phyloP scores from a whole-genome alignment of 1,140 invertebrate species.

The Drosophila navojoa region DNA sequence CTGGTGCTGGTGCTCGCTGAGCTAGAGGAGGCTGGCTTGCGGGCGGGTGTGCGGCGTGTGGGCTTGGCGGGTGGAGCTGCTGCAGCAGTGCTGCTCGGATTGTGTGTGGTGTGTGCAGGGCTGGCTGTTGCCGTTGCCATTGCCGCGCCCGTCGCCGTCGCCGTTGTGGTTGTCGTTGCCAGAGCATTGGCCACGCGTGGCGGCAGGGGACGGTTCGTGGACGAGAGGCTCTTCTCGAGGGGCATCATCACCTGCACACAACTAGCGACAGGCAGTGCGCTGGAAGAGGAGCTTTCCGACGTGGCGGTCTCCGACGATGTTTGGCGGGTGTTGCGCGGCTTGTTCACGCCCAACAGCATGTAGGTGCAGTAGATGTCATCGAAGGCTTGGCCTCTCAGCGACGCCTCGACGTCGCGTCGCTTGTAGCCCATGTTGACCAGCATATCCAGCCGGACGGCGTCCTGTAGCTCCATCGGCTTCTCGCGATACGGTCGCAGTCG shows the following conservation, averaged over 20 bases:
- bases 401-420: constrained; percentile 97
- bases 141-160: too few relatives aligned
- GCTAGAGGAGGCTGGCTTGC: constrained; percentile 31
- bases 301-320: constrained; percentile 5
- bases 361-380: constrained; percentile 98
- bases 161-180: not conserved
- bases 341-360: constrained; percentile 75
- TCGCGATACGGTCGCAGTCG: constrained; percentile 98
- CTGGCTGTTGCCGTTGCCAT: constrained; percentile 2
- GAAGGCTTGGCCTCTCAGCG: constrained; percentile 97
- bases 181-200: constrained; percentile 39
- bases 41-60: constrained; percentile 65
- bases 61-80: constrained; percentile 59
- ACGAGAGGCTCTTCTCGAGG: constrained; percentile 13
- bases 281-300: not conserved
- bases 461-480: constrained; percentile 65
- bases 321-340: constrained; percentile 34
- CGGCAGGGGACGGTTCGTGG: constrained; percentile 22
- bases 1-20: not conserved
- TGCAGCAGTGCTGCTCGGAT: not conserved
- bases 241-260: constrained; percentile 33
- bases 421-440: constrained; percentile 97
- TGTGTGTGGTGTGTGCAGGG: not conserved
- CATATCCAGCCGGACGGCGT: constrained; percentile 87
- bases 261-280: constrained; percentile 35